Evolutionary conservation across 2,113 vertebrate species (phyloP), one percentile per base, ranked within the genome.

Genomic region (Gambusia affinis): DNA sequence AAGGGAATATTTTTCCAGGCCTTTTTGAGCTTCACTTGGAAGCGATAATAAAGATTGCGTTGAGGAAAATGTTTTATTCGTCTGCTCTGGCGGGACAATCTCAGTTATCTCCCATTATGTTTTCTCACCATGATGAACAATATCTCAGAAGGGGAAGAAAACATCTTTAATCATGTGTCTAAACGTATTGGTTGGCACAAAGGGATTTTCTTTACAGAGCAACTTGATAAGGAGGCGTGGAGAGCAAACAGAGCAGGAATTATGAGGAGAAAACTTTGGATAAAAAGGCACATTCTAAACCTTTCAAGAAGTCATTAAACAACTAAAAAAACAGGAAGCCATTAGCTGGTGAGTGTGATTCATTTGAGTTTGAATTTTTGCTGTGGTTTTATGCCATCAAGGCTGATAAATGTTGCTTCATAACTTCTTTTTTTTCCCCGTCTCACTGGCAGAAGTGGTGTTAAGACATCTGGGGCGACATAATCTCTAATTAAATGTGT

Each of bases 1-100:
- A 44, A 24, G 42, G 72, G 62, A 85, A 77, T 80, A 30, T 76
- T 75, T 74, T 82, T 57, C n/a, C 29, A 85, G 77, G 3, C 64
- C 70, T 64, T 76, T 61, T 73, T 80, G 70, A 65, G 76, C 67
- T 74, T 76, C 54, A 68, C 24, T 73, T 76, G 64, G 57, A 72
- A 28, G 67, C 84, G 84, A 85, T 82, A 60, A 71, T 75, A 70
- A 81, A 85, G 81, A 87, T 87, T 78, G 57, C 51, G 64, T 31
- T 64, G 19, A 63, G 44, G 60, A 17, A 72, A 78, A 66, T 4
- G 60, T 61, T 80, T 74, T 76, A 83, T 84, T 77, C 24, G 63
- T 37, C 28, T 19, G 33, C 68, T 54, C 57, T 80, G 67, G 73
- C 31, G 69, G 47, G 42, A 68, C 37, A 66, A 31, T 77, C 60